Evolutionary conservation across 2,113 vertebrate genomes (phyloP).

Genomic region (Heterochromis multidens): DNA sequence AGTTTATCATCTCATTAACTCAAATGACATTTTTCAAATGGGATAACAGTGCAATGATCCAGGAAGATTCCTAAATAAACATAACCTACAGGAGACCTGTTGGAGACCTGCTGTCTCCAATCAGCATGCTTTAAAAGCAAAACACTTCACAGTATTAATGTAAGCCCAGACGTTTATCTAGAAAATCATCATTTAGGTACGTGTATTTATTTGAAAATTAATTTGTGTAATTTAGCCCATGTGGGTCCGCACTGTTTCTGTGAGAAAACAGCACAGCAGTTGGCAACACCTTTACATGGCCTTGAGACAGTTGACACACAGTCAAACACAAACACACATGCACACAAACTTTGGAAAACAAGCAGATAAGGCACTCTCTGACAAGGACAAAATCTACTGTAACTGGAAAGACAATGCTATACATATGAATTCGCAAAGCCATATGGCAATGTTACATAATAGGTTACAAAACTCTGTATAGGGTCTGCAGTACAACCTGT

Average conservation of each 20-base stretch:
- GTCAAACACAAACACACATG: conserved; percentile 7
- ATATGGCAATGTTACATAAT: neutral
- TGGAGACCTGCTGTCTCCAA: neutral
- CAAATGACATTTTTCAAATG: neutral
- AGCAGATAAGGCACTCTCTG: neutral
- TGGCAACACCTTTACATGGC: conserved; percentile 26
- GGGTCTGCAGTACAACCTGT: neutral
- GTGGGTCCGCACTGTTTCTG: neutral
- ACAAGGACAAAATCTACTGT: conserved; percentile 6
- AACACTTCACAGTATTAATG: neutral
- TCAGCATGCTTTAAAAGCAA: neutral
- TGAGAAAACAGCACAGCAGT: conserved; percentile 44
- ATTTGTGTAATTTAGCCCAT: neutral
- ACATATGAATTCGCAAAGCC: neutral
- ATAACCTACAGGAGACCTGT: neutral
- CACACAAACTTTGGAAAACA: neutral
- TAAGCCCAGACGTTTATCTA: neutral
- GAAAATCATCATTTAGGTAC: neutral
- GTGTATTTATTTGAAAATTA: neutral
- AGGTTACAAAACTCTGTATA: neutral
- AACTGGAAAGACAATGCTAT: neutral
- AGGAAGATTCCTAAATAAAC: neutral
- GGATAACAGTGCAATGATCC: neutral
- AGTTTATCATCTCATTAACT: conserved; percentile 16
- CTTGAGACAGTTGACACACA: conserved; percentile 36